A percentile compares a stretch with the other conserved stretches of the same genome.
Conservation (phyloP, 2,888 invertebrate species). For the Mimas tiliae region DNA sequence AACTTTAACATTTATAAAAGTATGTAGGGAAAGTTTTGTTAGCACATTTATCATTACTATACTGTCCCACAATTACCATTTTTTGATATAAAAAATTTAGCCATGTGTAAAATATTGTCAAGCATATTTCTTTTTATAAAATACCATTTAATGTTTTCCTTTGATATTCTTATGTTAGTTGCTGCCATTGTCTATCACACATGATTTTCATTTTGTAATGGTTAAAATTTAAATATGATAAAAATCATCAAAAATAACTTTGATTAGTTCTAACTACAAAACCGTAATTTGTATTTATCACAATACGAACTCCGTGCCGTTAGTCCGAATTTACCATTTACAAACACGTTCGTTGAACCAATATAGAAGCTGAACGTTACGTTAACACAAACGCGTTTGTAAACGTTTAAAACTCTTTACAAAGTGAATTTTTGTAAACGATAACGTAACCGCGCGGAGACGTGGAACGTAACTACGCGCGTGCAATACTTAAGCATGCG, state of each 20-base stretch:
- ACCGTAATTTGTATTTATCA: background rate
- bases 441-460: background rate
- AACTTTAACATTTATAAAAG: too few relatives aligned
- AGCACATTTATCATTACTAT: too few relatives aligned
- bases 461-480: slow-evolving; percentile 29
- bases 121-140: too few relatives aligned
- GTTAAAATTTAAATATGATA: too few relatives aligned
- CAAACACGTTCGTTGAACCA: background rate
- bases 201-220: too few relatives aligned
- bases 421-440: background rate
- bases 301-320: background rate
- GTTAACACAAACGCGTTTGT: background rate
- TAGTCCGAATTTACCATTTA: background rate
- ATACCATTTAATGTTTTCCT: too few relatives aligned
- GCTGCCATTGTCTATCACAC: too few relatives aligned
- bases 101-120: too few relatives aligned
- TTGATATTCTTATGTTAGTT: too few relatives aligned
- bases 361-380: background rate
- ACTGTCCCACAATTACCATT: too few relatives aligned
- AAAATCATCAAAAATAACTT: background rate
- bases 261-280: background rate
- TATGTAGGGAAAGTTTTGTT: too few relatives aligned
- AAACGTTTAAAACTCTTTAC: background rate
- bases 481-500: slow-evolving; percentile 79
- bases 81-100: too few relatives aligned